Conservation (phyloP, 2,113 vertebrate species). For the Laticauda laticaudata region DNA sequence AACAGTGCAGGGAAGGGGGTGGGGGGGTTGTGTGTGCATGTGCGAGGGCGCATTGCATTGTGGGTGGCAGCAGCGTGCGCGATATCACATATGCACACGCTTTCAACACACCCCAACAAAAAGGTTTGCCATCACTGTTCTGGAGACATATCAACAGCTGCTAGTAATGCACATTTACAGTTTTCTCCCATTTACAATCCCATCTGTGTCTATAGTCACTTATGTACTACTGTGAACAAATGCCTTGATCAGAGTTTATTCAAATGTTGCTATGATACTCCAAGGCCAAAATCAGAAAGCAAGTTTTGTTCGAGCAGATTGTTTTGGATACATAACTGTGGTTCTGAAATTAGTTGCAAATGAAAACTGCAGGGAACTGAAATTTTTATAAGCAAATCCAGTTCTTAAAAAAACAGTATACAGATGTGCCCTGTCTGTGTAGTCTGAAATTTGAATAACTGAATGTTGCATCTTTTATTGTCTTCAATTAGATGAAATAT, state of each 20-base stretch:
- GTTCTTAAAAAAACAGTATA: not conserved
- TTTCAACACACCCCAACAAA: too few species aligned
- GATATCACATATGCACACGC: too few species aligned
- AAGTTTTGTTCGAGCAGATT: not conserved
- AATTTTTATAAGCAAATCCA: not conserved
- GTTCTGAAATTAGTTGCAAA: not conserved
- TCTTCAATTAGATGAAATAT: slow-evolving; percentile 25
- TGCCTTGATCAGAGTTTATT: not conserved
- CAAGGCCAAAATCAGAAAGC: not conserved
- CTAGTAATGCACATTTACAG: not conserved
- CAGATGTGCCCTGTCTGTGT: not conserved
- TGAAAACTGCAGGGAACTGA: not conserved
- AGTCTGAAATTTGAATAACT: slow-evolving; percentile 22
- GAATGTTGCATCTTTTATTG: slow-evolving; percentile 1
- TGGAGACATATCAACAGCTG: not conserved
- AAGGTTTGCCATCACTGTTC: too few species aligned
- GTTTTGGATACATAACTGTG: not conserved
- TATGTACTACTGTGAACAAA: not conserved
- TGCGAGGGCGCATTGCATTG: too few species aligned
- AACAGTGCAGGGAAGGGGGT: too few species aligned
- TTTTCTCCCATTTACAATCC: not conserved
- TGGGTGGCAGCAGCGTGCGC: too few species aligned
- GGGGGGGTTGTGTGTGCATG: too few species aligned
- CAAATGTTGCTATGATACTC: not conserved
- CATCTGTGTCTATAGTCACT: not conserved